Evolutionary conservation across 2,113 vertebrate species (phyloP).

Genomic region (Aptenodytes forsteri): DNA sequence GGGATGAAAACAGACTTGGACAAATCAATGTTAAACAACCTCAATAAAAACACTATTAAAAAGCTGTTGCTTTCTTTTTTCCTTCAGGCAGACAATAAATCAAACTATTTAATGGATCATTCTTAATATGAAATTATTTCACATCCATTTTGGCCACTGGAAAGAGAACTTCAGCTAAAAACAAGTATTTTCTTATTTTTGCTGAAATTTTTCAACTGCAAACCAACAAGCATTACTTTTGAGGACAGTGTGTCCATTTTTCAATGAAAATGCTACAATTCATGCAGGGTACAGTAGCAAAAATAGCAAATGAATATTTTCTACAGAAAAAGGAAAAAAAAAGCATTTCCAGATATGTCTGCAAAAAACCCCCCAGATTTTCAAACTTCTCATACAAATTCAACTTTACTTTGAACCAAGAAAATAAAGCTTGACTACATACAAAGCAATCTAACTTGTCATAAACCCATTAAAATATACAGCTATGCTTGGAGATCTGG

Average conservation of each 20-base stretch:
- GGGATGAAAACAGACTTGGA: neutral
- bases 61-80: neutral
- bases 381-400: neutral
- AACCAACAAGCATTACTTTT: neutral
- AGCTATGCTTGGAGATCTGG: neutral
- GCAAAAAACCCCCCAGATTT: neutral
- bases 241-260: neutral
- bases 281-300: neutral
- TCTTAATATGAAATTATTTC: neutral
- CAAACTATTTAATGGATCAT: neutral
- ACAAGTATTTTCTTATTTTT: neutral
- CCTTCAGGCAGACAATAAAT: neutral
- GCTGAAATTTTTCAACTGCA: neutral
- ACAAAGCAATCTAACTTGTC: neutral
- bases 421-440: neutral
- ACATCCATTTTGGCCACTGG: neutral
- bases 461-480: constrained; percentile 5
- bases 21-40: neutral
- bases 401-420: neutral
- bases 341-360: neutral
- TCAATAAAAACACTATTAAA: neutral
- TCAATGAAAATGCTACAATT: neutral
- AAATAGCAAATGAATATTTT: neutral
- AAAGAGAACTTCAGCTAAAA: neutral
- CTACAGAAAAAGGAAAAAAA: neutral